Evolutionary conservation across 2,113 vertebrate genomes (phyloP).

Genomic region (Pygoscelis adeliae): DNA sequence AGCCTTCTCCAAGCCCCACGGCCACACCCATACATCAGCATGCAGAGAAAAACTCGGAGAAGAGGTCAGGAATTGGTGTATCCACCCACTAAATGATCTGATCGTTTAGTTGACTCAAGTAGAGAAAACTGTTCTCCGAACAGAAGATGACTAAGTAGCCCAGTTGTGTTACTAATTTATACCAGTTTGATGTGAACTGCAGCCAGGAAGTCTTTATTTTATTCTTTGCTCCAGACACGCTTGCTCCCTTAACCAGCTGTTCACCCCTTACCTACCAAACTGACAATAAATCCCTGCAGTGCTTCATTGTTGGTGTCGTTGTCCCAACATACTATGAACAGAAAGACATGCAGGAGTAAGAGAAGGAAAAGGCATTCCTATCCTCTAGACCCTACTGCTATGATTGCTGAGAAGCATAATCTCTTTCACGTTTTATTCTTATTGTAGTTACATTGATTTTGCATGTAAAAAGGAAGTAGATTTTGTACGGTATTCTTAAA

Average conservation of each 20-base stretch:
- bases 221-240: background rate
- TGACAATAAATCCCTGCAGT: background rate
- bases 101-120: background rate
- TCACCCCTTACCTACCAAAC: background rate
- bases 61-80: background rate
- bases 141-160: background rate
- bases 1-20: background rate
- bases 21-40: background rate
- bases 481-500: background rate
- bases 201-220: background rate
- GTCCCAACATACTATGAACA: background rate
- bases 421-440: background rate
- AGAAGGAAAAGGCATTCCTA: background rate
- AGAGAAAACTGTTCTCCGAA: background rate
- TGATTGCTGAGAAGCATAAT: background rate
- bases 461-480: background rate
- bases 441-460: background rate
- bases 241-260: background rate
- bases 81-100: background rate
- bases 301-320: accelerated
- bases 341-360: background rate
- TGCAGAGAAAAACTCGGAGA: background rate
- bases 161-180: background rate
- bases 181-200: background rate
- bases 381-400: background rate